phyloP scores from a whole-genome alignment of 64 coral and sea anemone species.

The Dendrophyllia cribrosa region DNA sequence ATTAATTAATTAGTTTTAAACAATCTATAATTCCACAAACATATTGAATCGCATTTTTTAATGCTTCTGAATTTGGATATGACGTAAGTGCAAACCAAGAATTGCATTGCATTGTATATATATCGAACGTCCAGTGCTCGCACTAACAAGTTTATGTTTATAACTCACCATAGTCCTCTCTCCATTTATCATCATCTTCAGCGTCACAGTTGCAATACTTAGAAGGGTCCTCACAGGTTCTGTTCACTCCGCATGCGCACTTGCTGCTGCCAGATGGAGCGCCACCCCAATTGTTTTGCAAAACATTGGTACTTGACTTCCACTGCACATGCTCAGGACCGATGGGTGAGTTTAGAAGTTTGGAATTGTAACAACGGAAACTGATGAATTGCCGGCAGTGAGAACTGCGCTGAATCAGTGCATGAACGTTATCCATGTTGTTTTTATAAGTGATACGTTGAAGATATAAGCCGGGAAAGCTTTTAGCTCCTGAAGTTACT shows the following conservation, averaged over 20 bases:
- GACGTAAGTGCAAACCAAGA: too few species aligned
- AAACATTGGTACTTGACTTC: constrained; percentile 56
- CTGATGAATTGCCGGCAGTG: constrained; percentile 84
- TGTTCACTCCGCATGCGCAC: constrained; percentile 76
- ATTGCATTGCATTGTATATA: too few species aligned
- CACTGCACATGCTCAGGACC: constrained; percentile 83
- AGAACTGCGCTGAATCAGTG: constrained; percentile 65
- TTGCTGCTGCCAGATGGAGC: constrained; percentile 61
- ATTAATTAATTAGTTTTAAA: too few species aligned
- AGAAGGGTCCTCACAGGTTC: constrained; percentile 64
- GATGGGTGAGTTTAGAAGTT: constrained; percentile 71
- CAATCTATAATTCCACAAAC: too few species aligned
- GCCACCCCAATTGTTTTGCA: constrained; percentile 81
- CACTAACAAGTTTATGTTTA: neutral
- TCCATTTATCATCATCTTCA: constrained; percentile 58
- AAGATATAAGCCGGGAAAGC: constrained; percentile 27
- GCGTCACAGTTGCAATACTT: constrained; percentile 92
- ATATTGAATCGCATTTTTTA: too few species aligned
- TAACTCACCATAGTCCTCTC: constrained; percentile 79
- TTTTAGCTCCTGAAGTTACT: constrained; percentile 34
- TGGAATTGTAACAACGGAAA: constrained; percentile 78
- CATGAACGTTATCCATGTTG: constrained; percentile 71
- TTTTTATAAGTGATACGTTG: constrained; percentile 66
- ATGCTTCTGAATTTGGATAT: too few species aligned
- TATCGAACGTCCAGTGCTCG: too few species aligned